phyloP scores from a whole-genome alignment of 2,888 invertebrate species.

The Colletes collaris region DNA sequence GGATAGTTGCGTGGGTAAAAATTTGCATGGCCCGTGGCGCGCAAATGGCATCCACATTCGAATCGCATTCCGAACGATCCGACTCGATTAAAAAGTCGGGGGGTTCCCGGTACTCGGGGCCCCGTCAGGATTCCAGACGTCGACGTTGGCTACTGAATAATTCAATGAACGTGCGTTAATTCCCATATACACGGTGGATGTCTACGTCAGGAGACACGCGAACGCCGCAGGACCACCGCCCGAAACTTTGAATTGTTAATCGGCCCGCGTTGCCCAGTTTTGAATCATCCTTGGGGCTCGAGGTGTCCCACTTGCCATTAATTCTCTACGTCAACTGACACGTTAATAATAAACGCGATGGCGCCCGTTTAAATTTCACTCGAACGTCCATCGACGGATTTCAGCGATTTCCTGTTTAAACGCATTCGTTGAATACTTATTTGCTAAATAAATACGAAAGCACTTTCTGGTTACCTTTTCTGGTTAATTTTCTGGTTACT shows the following conservation, averaged over 20 bases:
- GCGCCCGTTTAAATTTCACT: not conserved
- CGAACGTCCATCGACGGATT: not conserved
- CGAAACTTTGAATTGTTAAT: constrained; percentile 69
- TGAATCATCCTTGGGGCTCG: constrained; percentile 34
- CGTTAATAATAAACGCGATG: constrained; percentile 34
- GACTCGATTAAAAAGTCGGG: constrained; percentile 63
- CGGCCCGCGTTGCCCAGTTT: constrained; percentile 34
- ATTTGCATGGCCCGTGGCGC: constrained; percentile 61
- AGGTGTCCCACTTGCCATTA: constrained; percentile 32
- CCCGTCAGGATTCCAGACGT: constrained; percentile 43
- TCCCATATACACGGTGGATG: constrained; percentile 57
- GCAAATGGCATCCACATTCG: constrained; percentile 55
- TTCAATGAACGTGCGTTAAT: constrained; percentile 69
- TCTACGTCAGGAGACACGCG: constrained; percentile 43
- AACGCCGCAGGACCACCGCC: constrained; percentile 37
- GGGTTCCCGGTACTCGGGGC: constrained; percentile 20
- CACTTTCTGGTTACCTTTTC: too few species aligned
- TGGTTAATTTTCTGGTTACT: too few species aligned
- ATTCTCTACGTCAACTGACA: constrained; percentile 21
- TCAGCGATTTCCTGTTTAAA: too few species aligned
- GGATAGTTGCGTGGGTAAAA: constrained; percentile 48
- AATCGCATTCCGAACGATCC: constrained; percentile 55
- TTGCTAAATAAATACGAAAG: too few species aligned
- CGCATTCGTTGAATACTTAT: too few species aligned
- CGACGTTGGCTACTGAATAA: constrained; percentile 61